phyloP scores from a whole-genome alignment of 2,888 invertebrate genomes.

The Volucella inflata region DNA sequence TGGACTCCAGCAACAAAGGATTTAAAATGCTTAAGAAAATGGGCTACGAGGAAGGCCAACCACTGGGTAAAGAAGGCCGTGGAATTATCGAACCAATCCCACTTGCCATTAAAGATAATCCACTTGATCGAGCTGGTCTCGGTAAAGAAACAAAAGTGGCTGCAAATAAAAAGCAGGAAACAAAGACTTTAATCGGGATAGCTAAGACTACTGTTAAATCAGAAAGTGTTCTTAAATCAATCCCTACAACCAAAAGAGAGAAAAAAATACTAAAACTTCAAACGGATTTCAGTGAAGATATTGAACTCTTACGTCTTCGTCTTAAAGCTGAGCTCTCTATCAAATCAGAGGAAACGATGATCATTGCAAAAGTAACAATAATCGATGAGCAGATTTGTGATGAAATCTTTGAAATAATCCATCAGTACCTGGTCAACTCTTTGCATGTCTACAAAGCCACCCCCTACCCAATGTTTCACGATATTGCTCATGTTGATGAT shows the following conservation, averaged over 20 bases:
- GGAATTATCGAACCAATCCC: slow-evolving; percentile 58
- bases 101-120: slow-evolving; percentile 23
- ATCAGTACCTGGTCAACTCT: slow-evolving; percentile 40
- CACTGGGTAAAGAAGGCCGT: slow-evolving; percentile 51
- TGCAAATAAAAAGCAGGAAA: not conserved
- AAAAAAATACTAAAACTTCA: slow-evolving; percentile 9
- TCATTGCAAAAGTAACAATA: slow-evolving; percentile 66
- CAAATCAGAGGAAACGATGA: slow-evolving; percentile 16
- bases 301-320: slow-evolving; percentile 63
- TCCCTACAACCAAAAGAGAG: slow-evolving; percentile 5
- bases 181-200: not conserved
- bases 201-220: not conserved
- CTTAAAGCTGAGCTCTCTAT: slow-evolving; percentile 37
- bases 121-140: slow-evolving; percentile 61
- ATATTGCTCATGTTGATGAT: slow-evolving; percentile 27
- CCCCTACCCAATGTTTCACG: slow-evolving; percentile 47
- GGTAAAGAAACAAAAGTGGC: slow-evolving; percentile 13
- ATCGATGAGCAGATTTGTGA: slow-evolving; percentile 31
- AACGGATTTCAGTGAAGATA: slow-evolving; percentile 48
- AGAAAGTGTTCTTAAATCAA: not conserved
- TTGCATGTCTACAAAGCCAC: slow-evolving; percentile 22
- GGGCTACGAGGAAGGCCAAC: slow-evolving; percentile 69
- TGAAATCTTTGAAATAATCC: slow-evolving; percentile 48
- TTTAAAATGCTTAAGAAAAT: slow-evolving; percentile 65
- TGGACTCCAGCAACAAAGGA: slow-evolving; percentile 60